Evolutionary conservation across 2,888 invertebrate species (phyloP), one percentile per base, ranked within the genome.

Genomic region (Polydesmus complanatus): DNA sequence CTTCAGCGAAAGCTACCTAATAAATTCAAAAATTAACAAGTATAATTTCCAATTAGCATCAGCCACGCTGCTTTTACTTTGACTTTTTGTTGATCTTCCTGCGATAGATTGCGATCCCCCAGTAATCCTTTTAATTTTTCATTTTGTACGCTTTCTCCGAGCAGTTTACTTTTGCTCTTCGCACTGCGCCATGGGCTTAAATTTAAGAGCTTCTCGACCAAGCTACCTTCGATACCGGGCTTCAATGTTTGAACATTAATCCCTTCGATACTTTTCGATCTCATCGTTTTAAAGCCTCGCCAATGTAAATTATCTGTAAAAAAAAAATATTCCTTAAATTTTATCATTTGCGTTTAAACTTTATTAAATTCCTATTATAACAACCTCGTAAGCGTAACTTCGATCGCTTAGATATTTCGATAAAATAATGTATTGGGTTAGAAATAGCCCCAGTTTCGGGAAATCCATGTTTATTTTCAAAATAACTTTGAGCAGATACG

Each of bases 1-100:
- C 93, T 74, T 93, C 93, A 47, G 90, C 90, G 76, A 93, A 93
- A 0, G 92, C 92, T 61, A 70, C 62, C 66, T 68, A 54, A n/a
- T 8, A 22, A 14, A 23, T 21, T 48, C 51, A 52, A 60, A 53
- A 54, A 11, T 26, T 5, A 8, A 47, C 1, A 63, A 3, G 1
- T 5, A 62, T 27, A n/a, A 23, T 22, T 27, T 23, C 60, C 5
- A 22, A 51, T 11, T 51, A 48, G 18, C 11, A 48, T 48, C 18
- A 47, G 18, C 18, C 48, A 47, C 18, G n/a, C 21, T 55, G 90
- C 80, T 77, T 90, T 90, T 61, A 91, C 80, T 77, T 90, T 90
- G 61, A 91, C 79, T 69, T 83, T 81, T 66, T 85, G 83, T 66
- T 83, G 83, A 73, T 89, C 83, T 66, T 76, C 70, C 25, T 74